A percentile compares a stretch with the other conserved stretches of the same genome.
These are phyloP conservation scores for Drosophila sordidula DNA, from an alignment of 2,888 invertebrate species.

Conservation along the genomic window DNA sequence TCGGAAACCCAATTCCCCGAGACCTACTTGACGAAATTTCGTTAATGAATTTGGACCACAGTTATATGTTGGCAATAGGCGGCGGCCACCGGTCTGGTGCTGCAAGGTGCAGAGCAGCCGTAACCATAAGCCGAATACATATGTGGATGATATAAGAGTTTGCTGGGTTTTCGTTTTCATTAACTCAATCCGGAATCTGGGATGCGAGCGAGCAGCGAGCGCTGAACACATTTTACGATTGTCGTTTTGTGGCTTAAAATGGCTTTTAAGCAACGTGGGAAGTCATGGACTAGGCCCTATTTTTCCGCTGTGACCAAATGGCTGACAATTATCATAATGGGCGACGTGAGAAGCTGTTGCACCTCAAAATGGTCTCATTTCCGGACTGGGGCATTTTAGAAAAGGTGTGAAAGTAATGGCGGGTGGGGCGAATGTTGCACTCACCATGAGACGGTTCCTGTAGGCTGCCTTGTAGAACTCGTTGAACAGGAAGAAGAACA, in stretches of 20 bases:
- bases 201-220: constrained; percentile 11
- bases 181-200: constrained; percentile 61
- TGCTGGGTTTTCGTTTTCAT: constrained; percentile 60
- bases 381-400: constrained; percentile 9
- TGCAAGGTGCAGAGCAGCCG: constrained; percentile 26
- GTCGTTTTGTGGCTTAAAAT: constrained; percentile 41
- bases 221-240: constrained; percentile 37
- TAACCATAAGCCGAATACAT: constrained; percentile 17
- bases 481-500: constrained; percentile 98
- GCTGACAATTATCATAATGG: constrained; percentile 35
- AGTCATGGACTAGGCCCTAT: constrained; percentile 24
- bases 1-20: constrained; percentile 54
- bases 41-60: constrained; percentile 80
- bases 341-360: constrained; percentile 44
- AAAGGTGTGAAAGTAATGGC: neutral
- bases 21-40: constrained; percentile 74
- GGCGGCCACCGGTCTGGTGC: constrained; percentile 1
- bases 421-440: neutral
- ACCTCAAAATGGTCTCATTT: constrained; percentile 29
- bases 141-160: constrained; percentile 62
- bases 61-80: constrained; percentile 37
- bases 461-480: constrained; percentile 96
- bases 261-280: constrained; percentile 42
- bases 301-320: constrained; percentile 7
- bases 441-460: constrained; percentile 83